Base-by-base conservation (phyloP, 2,888 invertebrate genomes). In the Heliconius cydno region DNA sequence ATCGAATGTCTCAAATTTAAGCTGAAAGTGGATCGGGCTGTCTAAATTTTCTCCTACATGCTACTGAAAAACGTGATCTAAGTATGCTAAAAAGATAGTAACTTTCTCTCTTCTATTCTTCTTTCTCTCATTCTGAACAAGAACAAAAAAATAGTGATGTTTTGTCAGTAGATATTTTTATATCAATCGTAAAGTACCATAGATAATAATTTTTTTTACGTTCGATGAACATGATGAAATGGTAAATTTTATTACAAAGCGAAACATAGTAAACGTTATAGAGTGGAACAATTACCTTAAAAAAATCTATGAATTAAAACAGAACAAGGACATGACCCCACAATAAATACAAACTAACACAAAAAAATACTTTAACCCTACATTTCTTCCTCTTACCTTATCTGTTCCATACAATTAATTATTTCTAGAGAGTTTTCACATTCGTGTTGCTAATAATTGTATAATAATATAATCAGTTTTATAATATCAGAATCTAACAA, bases 401-500 rank as follows among this genome's bases (percentile, higher is more conserved):
- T 38, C n/a, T 30, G 19, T 9, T 65, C 25, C 25, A 10, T 28
- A 13, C 22, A 68, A 68, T n/a, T 68, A 19, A 68, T 68, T 68
- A 22, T 22, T 72, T 19, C 60, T 38, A 73, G 34, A 25, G 25
- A 46, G 46, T 19, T 70, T 70, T 38, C 60, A 73, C 34, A 73
- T 73, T 34, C 73, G 73, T 73, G 60, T n/a, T 30, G 57, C 9
- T 60, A 73, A 73, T 73, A 25, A 67, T 67, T 68, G n/a, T 41
- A 46, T 41, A 25, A 68, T 68, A 34, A 63, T 41, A 75, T 28
- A 75, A 75, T 13, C 41, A 65, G 66, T 22, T 75, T 28, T 75
- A 67, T 81, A 65, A 70, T 70, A 66, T 63, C 63, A 63, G n/a
- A 66, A 13, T 52, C 25, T 63, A 60, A 78, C 63, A 73, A 83